phyloP scores from a whole-genome alignment of 1,140 invertebrate species.

The Grapholita molesta region DNA sequence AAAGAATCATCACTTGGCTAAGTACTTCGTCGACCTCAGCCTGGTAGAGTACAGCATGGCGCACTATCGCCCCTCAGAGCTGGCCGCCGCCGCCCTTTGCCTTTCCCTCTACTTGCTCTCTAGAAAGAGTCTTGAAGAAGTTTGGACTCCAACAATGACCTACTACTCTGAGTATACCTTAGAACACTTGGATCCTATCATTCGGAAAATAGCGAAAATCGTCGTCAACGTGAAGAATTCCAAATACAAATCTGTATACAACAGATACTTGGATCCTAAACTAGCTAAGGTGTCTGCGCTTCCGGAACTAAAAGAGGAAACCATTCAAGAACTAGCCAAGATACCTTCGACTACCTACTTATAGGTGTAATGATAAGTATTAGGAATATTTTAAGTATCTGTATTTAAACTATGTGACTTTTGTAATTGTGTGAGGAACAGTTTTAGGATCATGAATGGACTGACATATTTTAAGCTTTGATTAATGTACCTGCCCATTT shows the following conservation, averaged over 20 bases:
- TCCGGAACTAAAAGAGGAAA: constrained; percentile 76
- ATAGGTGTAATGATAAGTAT: constrained; percentile 10
- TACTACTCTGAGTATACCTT: constrained; percentile 82
- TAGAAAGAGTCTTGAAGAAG: constrained; percentile 55
- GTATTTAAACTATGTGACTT: constrained; percentile 24
- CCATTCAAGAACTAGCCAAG: constrained; percentile 47
- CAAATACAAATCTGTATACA: constrained; percentile 81
- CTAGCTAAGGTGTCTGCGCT: constrained; percentile 81
- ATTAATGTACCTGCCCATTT: constrained; percentile 53
- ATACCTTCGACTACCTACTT: constrained; percentile 23
- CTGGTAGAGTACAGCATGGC: constrained; percentile 90
- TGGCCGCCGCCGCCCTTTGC: constrained; percentile 78
- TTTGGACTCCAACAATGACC: constrained; percentile 81
- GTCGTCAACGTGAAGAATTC: constrained; percentile 79
- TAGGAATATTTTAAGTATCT: constrained; percentile 26
- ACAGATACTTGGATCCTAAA: constrained; percentile 80
- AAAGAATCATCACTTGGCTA: constrained; percentile 91
- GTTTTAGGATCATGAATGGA: constrained; percentile 17
- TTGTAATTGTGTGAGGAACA: constrained; percentile 20
- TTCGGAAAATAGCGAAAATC: constrained; percentile 79
- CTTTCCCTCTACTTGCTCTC: constrained; percentile 76
- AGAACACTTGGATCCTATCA: constrained; percentile 79
- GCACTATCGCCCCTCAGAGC: constrained; percentile 88
- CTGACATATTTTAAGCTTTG: constrained; percentile 36
- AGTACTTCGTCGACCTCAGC: constrained; percentile 94